Evolutionary conservation across 2,888 invertebrate genomes (phyloP), one percentile per base, ranked within the genome.

Genomic region (Chrysolina americana): DNA sequence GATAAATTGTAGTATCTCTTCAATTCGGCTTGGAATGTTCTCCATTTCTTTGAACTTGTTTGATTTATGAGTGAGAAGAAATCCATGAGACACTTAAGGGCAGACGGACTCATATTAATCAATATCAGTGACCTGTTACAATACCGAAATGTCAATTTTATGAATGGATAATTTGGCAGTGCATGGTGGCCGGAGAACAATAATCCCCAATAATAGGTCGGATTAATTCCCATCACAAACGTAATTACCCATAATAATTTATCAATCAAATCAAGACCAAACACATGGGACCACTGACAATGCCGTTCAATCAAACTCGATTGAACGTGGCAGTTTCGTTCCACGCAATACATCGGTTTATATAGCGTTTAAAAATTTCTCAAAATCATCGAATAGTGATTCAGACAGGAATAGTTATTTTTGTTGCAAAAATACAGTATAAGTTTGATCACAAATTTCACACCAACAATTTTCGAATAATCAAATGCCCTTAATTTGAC

Each of bases 201-300:
- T 73, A 68, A 68, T 64, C 17, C 47, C 59, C 41, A 65, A 53
- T 74, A 74, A 76, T 76, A 48, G 63, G 64, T 63, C 63, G 72
- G 70, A 76, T 70, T 76, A 64, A 59, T 56, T 44, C n/a, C 69
- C 71, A 69, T 70, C 74, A 65, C 68, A 41, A 41, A 72, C 68
- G 68, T 72, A 76, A 76, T 74, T 70, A 72, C 56, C 56, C n/a
- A 53, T 56, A 44, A 66, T 74, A 70, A 76, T 72, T 70, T 70
- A 76, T 76, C 72, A 74, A 65, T 72, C 64, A 74, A 68, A 70
- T 65, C 48, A 41, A 28, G 62, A 71, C 66, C 36, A 21, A 53
- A 15, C 71, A 62, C 44, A 41, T 66, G 71, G 66, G 41, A 66
- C 48, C 23, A 36, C 36, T 15, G 47, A 28, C 66, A 50, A 48